These are phyloP conservation scores for Corythoichthys intestinalis DNA, from an alignment of 2,113 vertebrate species.

Conservation along the genomic window DNA sequence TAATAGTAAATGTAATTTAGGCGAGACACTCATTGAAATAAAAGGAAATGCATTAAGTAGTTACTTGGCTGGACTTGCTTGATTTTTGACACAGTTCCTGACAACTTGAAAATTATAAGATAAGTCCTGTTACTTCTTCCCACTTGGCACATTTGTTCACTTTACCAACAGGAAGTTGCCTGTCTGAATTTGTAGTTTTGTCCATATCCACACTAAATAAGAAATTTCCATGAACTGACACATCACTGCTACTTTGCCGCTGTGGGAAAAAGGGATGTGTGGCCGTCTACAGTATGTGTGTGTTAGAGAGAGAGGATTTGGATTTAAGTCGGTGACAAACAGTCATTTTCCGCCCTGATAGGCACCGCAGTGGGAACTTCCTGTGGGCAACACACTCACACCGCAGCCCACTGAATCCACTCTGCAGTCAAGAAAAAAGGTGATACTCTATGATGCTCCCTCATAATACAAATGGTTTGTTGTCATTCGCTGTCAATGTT, in stretches of 20 bases:
- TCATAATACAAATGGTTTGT: no score
- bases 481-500: no score
- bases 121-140: not conserved
- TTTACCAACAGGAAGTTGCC: not conserved
- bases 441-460: no score
- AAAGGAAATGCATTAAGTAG: no score
- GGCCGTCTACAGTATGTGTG: slow-evolving; percentile 18
- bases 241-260: slow-evolving; percentile 29
- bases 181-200: not conserved
- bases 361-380: slow-evolving; percentile 73
- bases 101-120: no score
- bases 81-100: no score
- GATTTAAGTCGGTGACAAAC: slow-evolving; percentile 66
- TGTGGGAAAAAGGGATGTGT: slow-evolving; percentile 49
- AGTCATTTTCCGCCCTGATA: slow-evolving; percentile 74
- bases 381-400: slow-evolving; percentile 59
- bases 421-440: not conserved
- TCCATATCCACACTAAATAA: not conserved
- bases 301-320: slow-evolving; percentile 30
- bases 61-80: no score
- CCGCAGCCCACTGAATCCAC: slow-evolving; percentile 20
- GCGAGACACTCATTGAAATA: no score
- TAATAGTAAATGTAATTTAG: no score
- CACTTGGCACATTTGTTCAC: not conserved
- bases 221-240: slow-evolving; percentile 44